Base-by-base conservation (phyloP, 2,113 vertebrate species). In the Pogonocichla stellata region DNA sequence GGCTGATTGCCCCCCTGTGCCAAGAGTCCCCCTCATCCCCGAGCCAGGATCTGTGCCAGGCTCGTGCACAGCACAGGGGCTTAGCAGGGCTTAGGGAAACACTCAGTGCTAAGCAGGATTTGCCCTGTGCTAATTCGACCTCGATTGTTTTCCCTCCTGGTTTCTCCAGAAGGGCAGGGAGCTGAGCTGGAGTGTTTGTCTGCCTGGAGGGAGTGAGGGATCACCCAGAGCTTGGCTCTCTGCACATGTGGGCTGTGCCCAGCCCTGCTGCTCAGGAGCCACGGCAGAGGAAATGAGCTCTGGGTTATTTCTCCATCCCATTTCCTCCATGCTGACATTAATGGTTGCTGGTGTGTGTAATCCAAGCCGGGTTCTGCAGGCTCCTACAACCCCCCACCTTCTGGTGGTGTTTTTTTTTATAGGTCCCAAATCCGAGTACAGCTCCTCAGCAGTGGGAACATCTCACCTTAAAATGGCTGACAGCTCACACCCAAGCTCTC, bases 391-490 rank as follows among this genome's bases (percentile, higher is more conserved):
- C 95, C 93, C 92, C 84, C 90, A 62, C 93, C 95, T 95, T 91
- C 95, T 92, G 95, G 10, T 54, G n/a, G 3, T 50, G 89, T 75
- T 51, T 51, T 90, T 90, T 92, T 94, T 93, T 90, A 43, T 66
- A 78, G 90, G 95, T 38, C 80, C 89, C 80, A 51, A 84, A 74
- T 71, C 29, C 24, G 61, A 50, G 67, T 2, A 2, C 42, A 26
- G 72, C 5, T 14, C 64, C 42, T 88, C 77, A 70, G 90, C 95
- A n/a, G 53, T 72, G 95, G 81, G 34, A 88, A 61, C 93, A 42
- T 61, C 93, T 92, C 90, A 64, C 96, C 92, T 93, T 77, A 79
- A 85, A 82, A 96, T 93, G 93, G 93, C 85, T 93, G 93, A 64
- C 80, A 57, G 87, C 60, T 96, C 83, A 8, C 56, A 6, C 42